Evolutionary conservation across 2,888 invertebrate species (phyloP).

Genomic region (Xestia xanthographa): DNA sequence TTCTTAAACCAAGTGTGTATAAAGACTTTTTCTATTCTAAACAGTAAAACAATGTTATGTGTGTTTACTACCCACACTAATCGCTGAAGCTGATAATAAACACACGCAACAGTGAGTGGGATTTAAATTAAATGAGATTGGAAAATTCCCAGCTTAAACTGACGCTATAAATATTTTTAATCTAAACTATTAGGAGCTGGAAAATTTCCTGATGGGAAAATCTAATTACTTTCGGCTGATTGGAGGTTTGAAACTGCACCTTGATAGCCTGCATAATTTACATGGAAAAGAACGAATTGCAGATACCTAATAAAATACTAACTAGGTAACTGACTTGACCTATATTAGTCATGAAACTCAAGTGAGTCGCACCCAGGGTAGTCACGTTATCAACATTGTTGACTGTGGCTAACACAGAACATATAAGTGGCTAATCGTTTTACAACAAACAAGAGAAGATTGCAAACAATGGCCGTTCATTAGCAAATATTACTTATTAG

Average conservation of each 20-base stretch:
- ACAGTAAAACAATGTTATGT: background rate
- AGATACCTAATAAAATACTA: background rate
- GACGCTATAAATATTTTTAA: conserved; percentile 10
- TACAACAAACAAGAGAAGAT: background rate
- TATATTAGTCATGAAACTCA: background rate
- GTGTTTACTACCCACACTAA: background rate
- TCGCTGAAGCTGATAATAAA: background rate
- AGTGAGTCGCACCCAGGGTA: background rate
- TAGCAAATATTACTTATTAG: background rate
- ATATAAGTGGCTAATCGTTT: background rate
- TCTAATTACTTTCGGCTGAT: conserved; percentile 26
- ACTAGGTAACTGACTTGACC: background rate
- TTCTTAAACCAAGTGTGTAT: background rate
- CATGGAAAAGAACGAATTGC: background rate
- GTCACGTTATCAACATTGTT: background rate
- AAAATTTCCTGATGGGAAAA: background rate
- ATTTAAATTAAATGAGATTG: conserved; percentile 10
- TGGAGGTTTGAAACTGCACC: conserved; percentile 17
- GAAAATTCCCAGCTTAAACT: conserved; percentile 15
- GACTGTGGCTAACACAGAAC: too few relatives aligned
- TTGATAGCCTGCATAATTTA: background rate
- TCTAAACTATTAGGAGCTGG: conserved; percentile 5
- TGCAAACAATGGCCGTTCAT: background rate
- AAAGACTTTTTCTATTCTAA: background rate
- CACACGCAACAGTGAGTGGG: background rate